phyloP scores from a whole-genome alignment of 1,140 invertebrate species.

The Sinonovacula constricta region DNA sequence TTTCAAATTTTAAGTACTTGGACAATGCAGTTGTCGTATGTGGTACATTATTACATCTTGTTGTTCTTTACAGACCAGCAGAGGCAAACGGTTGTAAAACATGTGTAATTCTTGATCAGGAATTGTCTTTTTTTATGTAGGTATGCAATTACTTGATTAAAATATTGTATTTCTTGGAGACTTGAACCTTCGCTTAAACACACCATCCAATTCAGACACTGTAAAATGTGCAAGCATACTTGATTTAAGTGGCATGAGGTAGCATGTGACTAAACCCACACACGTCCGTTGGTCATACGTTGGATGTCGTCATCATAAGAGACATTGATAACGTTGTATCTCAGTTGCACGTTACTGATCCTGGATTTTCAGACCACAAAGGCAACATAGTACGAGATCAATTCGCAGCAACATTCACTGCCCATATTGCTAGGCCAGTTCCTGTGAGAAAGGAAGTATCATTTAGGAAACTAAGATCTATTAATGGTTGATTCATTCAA shows the following conservation, averaged over 20 bases:
- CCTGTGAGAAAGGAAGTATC: slow-evolving; percentile 18
- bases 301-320: slow-evolving; percentile 42
- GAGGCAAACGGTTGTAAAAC: slow-evolving; percentile 1
- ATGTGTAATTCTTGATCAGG: slow-evolving; percentile 24
- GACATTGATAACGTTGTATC: slow-evolving; percentile 3
- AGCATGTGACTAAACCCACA: slow-evolving; percentile 11
- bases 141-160: too few species aligned
- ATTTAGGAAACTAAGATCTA: slow-evolving; percentile 14
- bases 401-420: slow-evolving; percentile 19
- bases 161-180: too few species aligned
- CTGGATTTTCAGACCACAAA: slow-evolving; percentile 34
- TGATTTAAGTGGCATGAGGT: too few species aligned
- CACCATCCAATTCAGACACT: too few species aligned
- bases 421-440: slow-evolving; percentile 14
- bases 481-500: slow-evolving; percentile 19
- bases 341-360: not conserved
- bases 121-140: slow-evolving; percentile 25
- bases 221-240: too few species aligned
- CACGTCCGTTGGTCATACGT: slow-evolving; percentile 40
- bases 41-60: slow-evolving; percentile 3
- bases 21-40: slow-evolving; percentile 3
- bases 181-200: too few species aligned
- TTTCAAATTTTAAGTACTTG: slow-evolving; percentile 26
- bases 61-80: slow-evolving; percentile 24
- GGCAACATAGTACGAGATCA: slow-evolving; percentile 46